These are phyloP conservation scores for Hyposoter dolosus DNA, from an alignment of 2,888 invertebrate genomes.

Conservation along the genomic window DNA sequence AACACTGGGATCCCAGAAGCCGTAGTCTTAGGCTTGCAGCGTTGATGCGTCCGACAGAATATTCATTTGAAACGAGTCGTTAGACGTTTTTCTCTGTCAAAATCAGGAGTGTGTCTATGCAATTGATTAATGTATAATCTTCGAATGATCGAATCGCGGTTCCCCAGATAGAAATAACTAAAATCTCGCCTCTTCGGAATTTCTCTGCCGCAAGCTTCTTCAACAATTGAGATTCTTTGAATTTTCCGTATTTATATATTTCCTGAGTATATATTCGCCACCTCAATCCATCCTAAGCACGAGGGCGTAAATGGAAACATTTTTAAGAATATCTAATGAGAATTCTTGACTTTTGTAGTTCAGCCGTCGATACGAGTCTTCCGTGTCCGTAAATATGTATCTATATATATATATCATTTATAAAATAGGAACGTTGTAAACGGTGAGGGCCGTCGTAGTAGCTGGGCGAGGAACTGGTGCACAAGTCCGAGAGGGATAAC, in stretches of 20 bases:
- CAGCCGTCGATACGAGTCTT: not conserved
- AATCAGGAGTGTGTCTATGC: no score
- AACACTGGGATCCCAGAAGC: not conserved
- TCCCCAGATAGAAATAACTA: not conserved
- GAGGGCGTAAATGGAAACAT: not conserved
- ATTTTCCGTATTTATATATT: not conserved
- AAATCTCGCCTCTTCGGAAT: not conserved
- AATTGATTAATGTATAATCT: no score
- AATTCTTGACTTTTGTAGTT: constrained; percentile 17
- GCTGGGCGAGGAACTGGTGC: constrained; percentile 62
- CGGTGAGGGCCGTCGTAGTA: constrained; percentile 35
- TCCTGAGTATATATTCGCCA: not conserved
- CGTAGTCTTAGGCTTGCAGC: not conserved
- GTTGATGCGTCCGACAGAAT: no score
- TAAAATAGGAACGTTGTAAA: constrained; percentile 43
- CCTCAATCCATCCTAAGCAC: not conserved
- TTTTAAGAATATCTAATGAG: not conserved
- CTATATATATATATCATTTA: constrained; percentile 23
- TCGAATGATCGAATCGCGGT: not conserved
- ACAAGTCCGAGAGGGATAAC: constrained; percentile 62
- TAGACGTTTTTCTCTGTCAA: no score
- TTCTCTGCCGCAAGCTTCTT: not conserved
- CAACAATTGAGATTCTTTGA: not conserved
- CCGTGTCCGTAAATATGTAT: constrained; percentile 4
- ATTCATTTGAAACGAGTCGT: no score